Percentiles rank a stretch among this genome's conserved stretches.
Evolutionary conservation across 1,140 invertebrate genomes (phyloP).

Genomic region (Globodera rostochiensis): DNA sequence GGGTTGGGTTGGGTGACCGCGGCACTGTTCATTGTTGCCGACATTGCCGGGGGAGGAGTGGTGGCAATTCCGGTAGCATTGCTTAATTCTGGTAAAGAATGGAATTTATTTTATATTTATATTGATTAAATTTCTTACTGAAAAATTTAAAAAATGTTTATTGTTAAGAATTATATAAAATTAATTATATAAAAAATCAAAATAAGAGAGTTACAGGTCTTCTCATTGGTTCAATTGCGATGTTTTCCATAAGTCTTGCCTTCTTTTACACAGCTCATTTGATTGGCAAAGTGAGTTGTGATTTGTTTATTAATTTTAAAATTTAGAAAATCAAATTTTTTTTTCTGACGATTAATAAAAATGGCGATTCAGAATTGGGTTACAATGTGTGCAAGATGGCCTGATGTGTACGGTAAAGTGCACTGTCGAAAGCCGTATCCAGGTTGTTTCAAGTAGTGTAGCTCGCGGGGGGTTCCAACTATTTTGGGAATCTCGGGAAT

Average conservation of each 20-base stretch:
- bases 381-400: constrained; percentile 46
- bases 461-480: no score
- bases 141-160: no score
- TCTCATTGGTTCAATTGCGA: constrained; percentile 38
- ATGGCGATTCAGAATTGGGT: constrained; percentile 41
- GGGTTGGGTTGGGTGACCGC: constrained; percentile 44
- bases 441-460: background rate
- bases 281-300: constrained; percentile 34
- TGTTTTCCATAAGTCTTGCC: constrained; percentile 26
- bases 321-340: no score
- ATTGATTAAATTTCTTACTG: no score
- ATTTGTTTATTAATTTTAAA: no score
- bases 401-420: constrained; percentile 33
- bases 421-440: constrained; percentile 58
- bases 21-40: constrained; percentile 50
- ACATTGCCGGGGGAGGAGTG: constrained; percentile 54
- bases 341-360: background rate
- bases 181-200: no score
- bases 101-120: background rate
- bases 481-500: no score
- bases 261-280: constrained; percentile 57
- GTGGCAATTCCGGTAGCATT: constrained; percentile 52
- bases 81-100: constrained; percentile 41
- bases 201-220: constrained; percentile 3
- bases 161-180: no score